Evolutionary conservation across 1,140 invertebrate species (phyloP), one percentile per base, ranked within the genome.

Genomic region (Drosophila busckii): DNA sequence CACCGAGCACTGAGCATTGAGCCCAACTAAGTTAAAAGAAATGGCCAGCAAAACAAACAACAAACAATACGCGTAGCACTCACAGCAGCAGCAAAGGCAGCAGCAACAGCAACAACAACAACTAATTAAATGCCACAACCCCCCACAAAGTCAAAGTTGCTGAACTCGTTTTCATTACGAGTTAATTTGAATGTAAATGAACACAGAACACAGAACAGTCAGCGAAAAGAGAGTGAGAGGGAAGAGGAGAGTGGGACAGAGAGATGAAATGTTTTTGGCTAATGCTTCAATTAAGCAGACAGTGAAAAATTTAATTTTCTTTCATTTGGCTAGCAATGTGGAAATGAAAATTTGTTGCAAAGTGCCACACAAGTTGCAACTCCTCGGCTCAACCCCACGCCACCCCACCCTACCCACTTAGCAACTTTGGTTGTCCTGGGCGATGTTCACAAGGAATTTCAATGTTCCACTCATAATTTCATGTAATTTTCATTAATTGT

Each of bases 111-210:
- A 80, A 82, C 69, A 75, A 82, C 45, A 80, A 54, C 58, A 80
- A 80, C 73, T 80, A 80, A 80, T 80, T 80, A 80, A 80, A 80
- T 82, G 75, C 75, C 69, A 55, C 75, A 78, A 73, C 59, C 64
- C 59, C 64, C 73, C 29, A 28, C 52, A 60, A 62, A 78, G 71
- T 78, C 53, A 55, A 68, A 68, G 61, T 68, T 65, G 48, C 45
- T 49, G 64, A 76, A 82, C 75, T 80, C 75, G 69, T 82, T 80
- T 82, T 82, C 80, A 84, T 84, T 84, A 84, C 82, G 80, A 84
- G 80, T 84, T 84, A 84, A 84, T 84, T 84, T 84, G 75, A 85
- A 84, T 84, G 80, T 85, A 84, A 84, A 84, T 84, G 82, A 82
- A 84, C 71, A 68, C 34, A 55, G 59, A 10, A 32, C 26, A n/a